Evolutionary conservation across 2,797 vertebrate genomes (phyloP), one percentile per base, ranked within the genome.

Genomic region (Sebastes glaucus): DNA sequence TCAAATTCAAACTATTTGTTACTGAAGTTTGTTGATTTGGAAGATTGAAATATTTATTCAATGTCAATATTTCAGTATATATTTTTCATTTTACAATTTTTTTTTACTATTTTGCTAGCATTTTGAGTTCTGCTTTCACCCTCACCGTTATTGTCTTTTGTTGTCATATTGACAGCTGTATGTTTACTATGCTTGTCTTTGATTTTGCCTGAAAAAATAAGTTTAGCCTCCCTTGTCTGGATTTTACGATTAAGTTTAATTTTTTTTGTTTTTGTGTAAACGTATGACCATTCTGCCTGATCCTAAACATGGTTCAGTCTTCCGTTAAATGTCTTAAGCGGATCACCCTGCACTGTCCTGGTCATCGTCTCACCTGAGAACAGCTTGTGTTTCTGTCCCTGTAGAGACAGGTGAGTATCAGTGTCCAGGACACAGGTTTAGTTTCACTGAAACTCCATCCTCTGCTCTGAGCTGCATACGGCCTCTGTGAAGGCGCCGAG

Each of bases 361-460:
- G 77, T 25, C 71, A 6, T 32, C 46, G 6, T 38, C 60, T 63
- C 76, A 77, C 63, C 78, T 66, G 59, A 74, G 27, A 63, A 2
- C 53, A 6, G 82, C 25, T 74, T 2, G 62, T 62, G 53, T 88
- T 63, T 59, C 68, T 6, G 53, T 89, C 60, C 75, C 78, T 9
- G 60, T 77, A 75, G 74, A 28, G 49, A 77, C 82, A 69, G 86
- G 73, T 20, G 59, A 78, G 85, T 78, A 78, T 91, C 81, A 1
- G 65, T 90, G 70, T 82, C 78, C 76, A n/a, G 74, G 38, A 75
- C 9, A 3, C 6, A 6, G 81, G 28, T 82, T 63, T 5, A 1
- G 74, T 88, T 90, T 85, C 90, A 86, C 20, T 13, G 84, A 84
- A 85, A 90, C 85, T 62, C 63, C 78, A 92, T 78, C 84, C 71